Base-by-base conservation (phyloP, 1,140 invertebrate genomes). In the Calephelis nemesis region DNA sequence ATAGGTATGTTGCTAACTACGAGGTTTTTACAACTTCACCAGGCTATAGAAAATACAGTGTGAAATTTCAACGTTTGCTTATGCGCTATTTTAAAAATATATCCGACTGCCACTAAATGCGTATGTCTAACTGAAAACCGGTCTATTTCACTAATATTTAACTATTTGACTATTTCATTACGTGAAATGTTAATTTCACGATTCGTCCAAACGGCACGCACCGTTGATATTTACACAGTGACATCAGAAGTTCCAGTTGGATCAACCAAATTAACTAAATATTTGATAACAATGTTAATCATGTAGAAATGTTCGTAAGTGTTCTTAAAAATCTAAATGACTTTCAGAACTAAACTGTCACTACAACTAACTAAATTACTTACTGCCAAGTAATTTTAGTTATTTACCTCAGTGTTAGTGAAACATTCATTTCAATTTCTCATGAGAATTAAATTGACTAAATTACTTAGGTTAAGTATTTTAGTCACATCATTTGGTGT, bases 111-210 rank as follows among this genome's bases (percentile, higher is more conserved):
- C 76, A 83, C 84, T 91, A 89, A 83, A 83, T 88, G 85, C 82
- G 75, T 89, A 91, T 88, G 85, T 81, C 87, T 89, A 91, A 91
- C 78, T 74, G 81, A 91, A 90, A 91, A 87, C 88, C 85, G 85
- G 88, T 83, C 85, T 91, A 88, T 91, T 89, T 87, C 78, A 78
- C 87, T 90, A 90, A 82, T 78, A 84, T 81, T 84, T 74, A 81
- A 82, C 84, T 88, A 87, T 87, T 87, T 87, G 82, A 87, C 84
- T 90, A 90, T 88, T 84, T 84, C 69, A 77, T 84, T 81, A 79
- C 79, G 81, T 84, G 77, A 80, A 77, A 62, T 72, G 73, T 75
- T 65, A 65, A 60, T 72, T 71, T 70, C 74, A 78, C 81, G 78
- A 71, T 71, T 73, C 70, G 54, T 47, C 63, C 62, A 60, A 72